Evolutionary conservation across 2,113 vertebrate genomes (phyloP).

Genomic region (human): GRCh38 chr7:90489001-90489500

Average conservation of each 20-base stretch:
- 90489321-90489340: background rate
- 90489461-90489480: background rate
- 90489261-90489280: background rate
- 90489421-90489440: background rate
- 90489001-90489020: background rate
- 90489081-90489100: background rate
- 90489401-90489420: background rate
- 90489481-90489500: background rate
- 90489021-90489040: background rate
- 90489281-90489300: background rate
- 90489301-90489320: background rate
- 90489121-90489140: background rate
- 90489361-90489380: background rate
- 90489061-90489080: slow-evolving; percentile 1
- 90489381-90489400: background rate
- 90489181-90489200: background rate
- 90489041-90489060: slow-evolving; percentile 19
- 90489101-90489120: background rate
- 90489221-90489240: background rate
- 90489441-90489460: background rate
- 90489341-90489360: background rate
- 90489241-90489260: background rate
- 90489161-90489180: background rate
- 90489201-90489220: background rate
- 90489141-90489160: background rate